Base-by-base conservation (phyloP, 2,113 vertebrate genomes). In the Thymallus thymallus region DNA sequence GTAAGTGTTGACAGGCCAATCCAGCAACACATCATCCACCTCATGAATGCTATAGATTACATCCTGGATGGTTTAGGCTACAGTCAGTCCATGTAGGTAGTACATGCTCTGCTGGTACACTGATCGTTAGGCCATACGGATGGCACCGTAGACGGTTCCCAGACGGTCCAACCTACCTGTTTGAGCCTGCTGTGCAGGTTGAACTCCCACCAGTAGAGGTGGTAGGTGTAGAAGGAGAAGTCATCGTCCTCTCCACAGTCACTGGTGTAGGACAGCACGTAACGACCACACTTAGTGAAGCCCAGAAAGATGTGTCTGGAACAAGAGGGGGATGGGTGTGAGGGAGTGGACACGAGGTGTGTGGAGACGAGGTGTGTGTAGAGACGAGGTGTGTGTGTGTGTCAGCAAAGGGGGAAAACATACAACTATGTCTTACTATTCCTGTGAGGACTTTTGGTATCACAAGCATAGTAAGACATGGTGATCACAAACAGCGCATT, bases 171-270 rank as follows among this genome's bases (percentile, higher is more conserved):
- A n/a, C 26, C 73, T 88, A 97, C 96, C 95, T 97, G 94, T 80
- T 93, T 95, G 76, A 98, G 94, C 63, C 96, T 91, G 88, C 95
- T 96, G 92, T 97, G 95, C 4, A 97, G 90, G 81, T 97, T 96
- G 89, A 98, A 97, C 81, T 97, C 95, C 96, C 97, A 98, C 97
- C 97, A 98, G 80, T 97, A 96, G 1, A 98, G 93, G 84, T 96
- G 94, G 76, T 98, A 98, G 23, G 94, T 95, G 77, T 96, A 98
- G 88, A 96, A 96, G 72, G 94, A 95, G 77, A 94, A 94, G 69
- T 97, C 95, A 0, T 97, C 95, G 0, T 96, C 95, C 0, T 97
- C 95, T 2, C 95, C 93, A 0, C 94, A 95, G 87, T 94, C 95
- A 68, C 95, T 96, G 69, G 96, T 97, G 86, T 98, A 98, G 63